These are phyloP conservation scores for Ormyrus thymus DNA, from an alignment of 2,888 invertebrate genomes.

Conservation along the genomic window DNA sequence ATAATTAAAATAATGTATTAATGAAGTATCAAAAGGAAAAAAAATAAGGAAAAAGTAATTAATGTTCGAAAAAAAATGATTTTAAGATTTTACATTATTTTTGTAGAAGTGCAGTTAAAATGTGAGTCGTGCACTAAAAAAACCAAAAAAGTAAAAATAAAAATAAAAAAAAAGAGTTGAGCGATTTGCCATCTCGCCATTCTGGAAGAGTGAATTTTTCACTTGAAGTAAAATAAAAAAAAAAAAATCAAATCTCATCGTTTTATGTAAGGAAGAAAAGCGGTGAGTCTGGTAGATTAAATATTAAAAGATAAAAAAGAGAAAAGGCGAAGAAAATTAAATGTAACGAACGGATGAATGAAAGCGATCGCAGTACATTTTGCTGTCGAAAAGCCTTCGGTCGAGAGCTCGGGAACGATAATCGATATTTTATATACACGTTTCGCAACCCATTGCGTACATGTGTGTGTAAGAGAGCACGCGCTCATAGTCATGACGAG, in stretches of 20 bases:
- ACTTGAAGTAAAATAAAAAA: constrained; percentile 21
- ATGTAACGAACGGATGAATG: constrained; percentile 38
- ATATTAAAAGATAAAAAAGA: constrained; percentile 19
- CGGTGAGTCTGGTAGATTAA: constrained; percentile 44
- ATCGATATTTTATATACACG: constrained; percentile 56
- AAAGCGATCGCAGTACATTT: constrained; percentile 36
- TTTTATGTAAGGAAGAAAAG: constrained; percentile 29
- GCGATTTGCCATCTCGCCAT: constrained; percentile 29
- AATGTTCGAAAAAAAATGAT: constrained; percentile 36
- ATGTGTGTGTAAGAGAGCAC: constrained; percentile 19
- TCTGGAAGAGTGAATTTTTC: constrained; percentile 35
- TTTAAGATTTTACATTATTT: constrained; percentile 54
- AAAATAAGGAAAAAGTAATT: constrained; percentile 47
- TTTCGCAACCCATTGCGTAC: constrained; percentile 26
- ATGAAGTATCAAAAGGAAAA: constrained; percentile 48
- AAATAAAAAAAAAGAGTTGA: constrained; percentile 31
- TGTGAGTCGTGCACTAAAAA: constrained; percentile 34
- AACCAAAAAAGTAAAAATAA: constrained; percentile 24
- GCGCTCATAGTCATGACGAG: constrained; percentile 41
- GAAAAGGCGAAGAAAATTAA: constrained; percentile 10
- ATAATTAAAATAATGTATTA: constrained; percentile 46
- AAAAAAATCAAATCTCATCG: constrained; percentile 51
- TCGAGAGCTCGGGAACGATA: constrained; percentile 47
- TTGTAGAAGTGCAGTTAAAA: constrained; percentile 47
- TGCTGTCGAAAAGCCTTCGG: constrained; percentile 43